phyloP scores from a whole-genome alignment of 2,113 vertebrate genomes.

The Callaeas wilsoni region DNA sequence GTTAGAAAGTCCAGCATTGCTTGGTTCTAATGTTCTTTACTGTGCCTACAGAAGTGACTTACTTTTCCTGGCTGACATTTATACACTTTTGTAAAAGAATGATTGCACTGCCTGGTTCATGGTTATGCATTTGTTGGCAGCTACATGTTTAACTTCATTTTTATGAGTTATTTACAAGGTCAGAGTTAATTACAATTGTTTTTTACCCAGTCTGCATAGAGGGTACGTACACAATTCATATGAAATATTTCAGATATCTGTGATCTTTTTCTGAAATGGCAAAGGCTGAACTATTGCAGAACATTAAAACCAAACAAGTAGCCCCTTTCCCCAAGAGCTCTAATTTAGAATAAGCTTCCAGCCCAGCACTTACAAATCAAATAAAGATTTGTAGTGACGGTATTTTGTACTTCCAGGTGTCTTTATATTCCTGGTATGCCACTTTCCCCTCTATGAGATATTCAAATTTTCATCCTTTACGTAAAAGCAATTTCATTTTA shows the following conservation, averaged over 20 bases:
- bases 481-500: background rate
- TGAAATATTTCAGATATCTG: background rate
- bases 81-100: background rate
- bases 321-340: background rate
- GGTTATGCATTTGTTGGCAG: background rate
- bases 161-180: background rate
- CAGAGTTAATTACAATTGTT: background rate
- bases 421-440: background rate
- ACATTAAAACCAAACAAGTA: background rate
- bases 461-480: background rate
- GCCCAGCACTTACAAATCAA: background rate
- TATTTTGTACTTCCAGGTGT: background rate
- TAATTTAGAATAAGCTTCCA: background rate
- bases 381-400: background rate
- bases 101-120: background rate
- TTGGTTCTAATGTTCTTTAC: background rate
- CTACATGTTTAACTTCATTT: background rate
- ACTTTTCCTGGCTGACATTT: background rate
- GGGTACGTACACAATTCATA: background rate
- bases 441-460: background rate
- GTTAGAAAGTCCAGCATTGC: background rate
- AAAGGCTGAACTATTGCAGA: background rate
- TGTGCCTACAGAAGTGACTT: background rate
- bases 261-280: background rate
- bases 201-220: background rate